Evolutionary conservation across 2,888 invertebrate genomes (phyloP), one percentile per base, ranked within the genome.

Genomic region (Gasteruption jaculator): DNA sequence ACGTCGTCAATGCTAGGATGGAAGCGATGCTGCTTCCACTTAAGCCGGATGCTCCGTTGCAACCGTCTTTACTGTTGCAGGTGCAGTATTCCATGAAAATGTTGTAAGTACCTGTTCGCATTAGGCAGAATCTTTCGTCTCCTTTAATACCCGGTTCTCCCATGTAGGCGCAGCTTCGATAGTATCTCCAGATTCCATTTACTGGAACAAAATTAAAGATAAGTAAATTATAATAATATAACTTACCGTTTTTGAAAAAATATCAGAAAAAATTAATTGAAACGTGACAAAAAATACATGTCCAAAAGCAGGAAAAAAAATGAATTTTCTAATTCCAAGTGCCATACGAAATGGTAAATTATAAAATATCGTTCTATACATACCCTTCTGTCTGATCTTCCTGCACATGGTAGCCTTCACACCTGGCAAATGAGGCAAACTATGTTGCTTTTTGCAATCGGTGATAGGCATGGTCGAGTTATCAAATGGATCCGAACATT

Each of bases 11-110:
- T n/a, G n/a, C n/a, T n/a, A n/a, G n/a, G n/a, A n/a, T n/a, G n/a
- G n/a, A n/a, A n/a, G n/a, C n/a, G n/a, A n/a, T n/a, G 38, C 39
- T 41, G 52, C 53, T 58, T 11, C 44, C 56, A 12, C 41, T 43
- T 19, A 51, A 32, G 38, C 49, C 36, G 1, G 73, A 66, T 1
- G 83, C 83, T 2, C 79, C 71, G 68, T 93, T 93, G 65, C 93
- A 93, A 1, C 92, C 92, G 67, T 93, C 91, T 71, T 92, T 92
- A 60, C 87, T 89, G 58, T 88, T 88, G 58, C 93, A 93, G 0
- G 91, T 91, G 65, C 93, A 94, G 60, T 88, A 91, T 71, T 94
- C 93, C 75, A 91, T 85, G 66, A 92, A 93, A 53, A 94, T 91
- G 65, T 94, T 91, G 71, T 90, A 91, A 1, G 90, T 90, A 14